Conservation (phyloP, 2,888 invertebrate species). For the Blastobasis adustella region DNA sequence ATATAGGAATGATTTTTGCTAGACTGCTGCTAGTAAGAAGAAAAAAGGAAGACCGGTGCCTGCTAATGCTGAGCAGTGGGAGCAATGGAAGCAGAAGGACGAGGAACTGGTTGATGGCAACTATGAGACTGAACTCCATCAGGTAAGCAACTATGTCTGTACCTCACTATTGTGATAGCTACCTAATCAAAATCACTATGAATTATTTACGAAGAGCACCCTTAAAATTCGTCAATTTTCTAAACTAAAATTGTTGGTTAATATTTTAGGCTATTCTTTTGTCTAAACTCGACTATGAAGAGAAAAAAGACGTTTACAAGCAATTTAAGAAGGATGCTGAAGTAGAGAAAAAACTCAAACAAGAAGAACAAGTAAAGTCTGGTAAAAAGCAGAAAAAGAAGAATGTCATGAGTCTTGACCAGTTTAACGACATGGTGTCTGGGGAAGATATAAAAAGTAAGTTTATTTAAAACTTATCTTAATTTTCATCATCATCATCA, state of each 20-base stretch:
- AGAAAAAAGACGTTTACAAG: constrained; percentile 74
- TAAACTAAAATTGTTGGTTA: too few species aligned
- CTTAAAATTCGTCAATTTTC: too few species aligned
- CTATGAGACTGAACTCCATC: constrained; percentile 73
- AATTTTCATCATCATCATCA: too few species aligned
- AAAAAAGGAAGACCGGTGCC: constrained; percentile 63
- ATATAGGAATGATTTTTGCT: neutral
- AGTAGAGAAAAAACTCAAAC: constrained; percentile 34
- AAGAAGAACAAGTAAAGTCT: constrained; percentile 36
- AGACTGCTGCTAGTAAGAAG: constrained; percentile 46
- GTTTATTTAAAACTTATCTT: constrained; percentile 10
- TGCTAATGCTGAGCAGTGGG: constrained; percentile 77
- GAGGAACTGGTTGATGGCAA: constrained; percentile 78
- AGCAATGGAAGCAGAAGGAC: constrained; percentile 83
- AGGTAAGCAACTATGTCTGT: constrained; percentile 65
- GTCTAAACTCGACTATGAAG: constrained; percentile 83
- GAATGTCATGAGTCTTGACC: constrained; percentile 83
- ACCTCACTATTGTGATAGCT: too few species aligned
- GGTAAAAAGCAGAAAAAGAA: constrained; percentile 75
- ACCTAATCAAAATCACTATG: too few species aligned
- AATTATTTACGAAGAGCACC: too few species aligned
- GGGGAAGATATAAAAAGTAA: constrained; percentile 43
- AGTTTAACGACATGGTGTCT: constrained; percentile 79
- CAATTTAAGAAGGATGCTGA: constrained; percentile 56
- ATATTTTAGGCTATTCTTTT: constrained; percentile 78